Percentiles rank a stretch among this genome's conserved stretches.
phyloP scores from a whole-genome alignment of 2,113 vertebrate species.

The Lepus americanus region DNA sequence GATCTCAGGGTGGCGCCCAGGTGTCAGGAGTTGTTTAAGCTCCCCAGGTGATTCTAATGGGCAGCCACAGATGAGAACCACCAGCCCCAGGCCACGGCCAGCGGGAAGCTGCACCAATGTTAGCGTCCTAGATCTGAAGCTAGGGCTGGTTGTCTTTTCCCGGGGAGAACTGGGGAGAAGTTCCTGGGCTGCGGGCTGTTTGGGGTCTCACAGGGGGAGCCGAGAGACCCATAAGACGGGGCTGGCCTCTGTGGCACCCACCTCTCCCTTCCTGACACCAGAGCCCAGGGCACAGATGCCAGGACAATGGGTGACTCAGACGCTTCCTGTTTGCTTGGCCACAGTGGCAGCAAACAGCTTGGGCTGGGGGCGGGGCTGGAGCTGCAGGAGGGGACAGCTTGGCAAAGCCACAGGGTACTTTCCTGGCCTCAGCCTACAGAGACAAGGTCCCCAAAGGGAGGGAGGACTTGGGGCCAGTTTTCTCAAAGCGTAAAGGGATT shows the following conservation, averaged over 20 bases:
- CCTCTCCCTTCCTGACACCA: slow-evolving; percentile 63
- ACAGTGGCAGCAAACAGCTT: not conserved
- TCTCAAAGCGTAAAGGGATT: not conserved
- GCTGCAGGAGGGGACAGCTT: not conserved
- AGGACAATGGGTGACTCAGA: slow-evolving; percentile 69
- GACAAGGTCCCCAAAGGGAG: not conserved
- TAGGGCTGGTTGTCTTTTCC: not conserved
- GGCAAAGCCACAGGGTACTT: not conserved
- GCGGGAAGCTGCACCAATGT: not conserved
- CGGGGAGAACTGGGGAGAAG: not conserved
- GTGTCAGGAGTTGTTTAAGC: not conserved
- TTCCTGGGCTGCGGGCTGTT: not conserved
- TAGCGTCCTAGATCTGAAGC: not conserved
- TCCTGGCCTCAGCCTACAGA: not conserved
- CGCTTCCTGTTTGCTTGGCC: slow-evolving; percentile 81
- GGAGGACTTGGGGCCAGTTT: not conserved
- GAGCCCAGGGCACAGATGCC: slow-evolving; percentile 32
- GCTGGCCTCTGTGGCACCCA: not conserved
- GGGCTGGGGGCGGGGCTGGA: not conserved
- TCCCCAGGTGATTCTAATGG: not conserved
- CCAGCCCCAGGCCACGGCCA: not conserved
- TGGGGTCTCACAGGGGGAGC: not conserved
- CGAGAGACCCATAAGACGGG: not conserved
- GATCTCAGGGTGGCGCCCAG: not conserved
- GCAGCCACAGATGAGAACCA: not conserved